Conservation (phyloP, 2,888 invertebrate genomes). For the Polymixis flavicincta region DNA sequence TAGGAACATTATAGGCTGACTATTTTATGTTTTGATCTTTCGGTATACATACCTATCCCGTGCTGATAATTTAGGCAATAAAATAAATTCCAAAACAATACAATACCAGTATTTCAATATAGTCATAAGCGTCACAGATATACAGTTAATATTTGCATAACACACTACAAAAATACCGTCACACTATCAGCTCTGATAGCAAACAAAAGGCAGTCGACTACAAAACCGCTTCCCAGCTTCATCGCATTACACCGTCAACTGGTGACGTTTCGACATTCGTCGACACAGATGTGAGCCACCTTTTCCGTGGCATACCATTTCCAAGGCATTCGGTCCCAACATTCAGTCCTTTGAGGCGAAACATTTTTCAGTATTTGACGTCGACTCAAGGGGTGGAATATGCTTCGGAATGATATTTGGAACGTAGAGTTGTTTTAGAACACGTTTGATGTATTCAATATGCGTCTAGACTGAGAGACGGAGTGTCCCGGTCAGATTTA, state of each 20-base stretch:
- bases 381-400: constrained; percentile 47
- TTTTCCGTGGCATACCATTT: constrained; percentile 70
- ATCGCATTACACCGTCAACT: constrained; percentile 52
- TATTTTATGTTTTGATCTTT: neutral
- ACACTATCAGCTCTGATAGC: constrained; percentile 23
- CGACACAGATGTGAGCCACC: constrained; percentile 57
- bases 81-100: neutral
- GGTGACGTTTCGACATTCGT: constrained; percentile 52
- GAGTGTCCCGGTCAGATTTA: neutral
- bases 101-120: neutral
- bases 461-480: neutral
- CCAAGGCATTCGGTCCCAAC: constrained; percentile 62
- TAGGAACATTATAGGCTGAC: no score
- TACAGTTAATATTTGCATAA: constrained; percentile 28
- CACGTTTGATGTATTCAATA: constrained; percentile 20
- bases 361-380: constrained; percentile 69
- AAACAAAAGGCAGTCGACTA: constrained; percentile 55
- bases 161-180: constrained; percentile 12
- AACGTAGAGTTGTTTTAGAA: constrained; percentile 28
- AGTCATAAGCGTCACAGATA: neutral
- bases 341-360: constrained; percentile 65
- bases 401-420: constrained; percentile 51
- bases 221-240: constrained; percentile 41
- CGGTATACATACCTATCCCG: neutral
- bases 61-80: neutral